Percentiles rank a stretch among this genome's conserved stretches.
Conservation (phyloP, 2,113 vertebrate species). For the Istiophorus platypterus region DNA sequence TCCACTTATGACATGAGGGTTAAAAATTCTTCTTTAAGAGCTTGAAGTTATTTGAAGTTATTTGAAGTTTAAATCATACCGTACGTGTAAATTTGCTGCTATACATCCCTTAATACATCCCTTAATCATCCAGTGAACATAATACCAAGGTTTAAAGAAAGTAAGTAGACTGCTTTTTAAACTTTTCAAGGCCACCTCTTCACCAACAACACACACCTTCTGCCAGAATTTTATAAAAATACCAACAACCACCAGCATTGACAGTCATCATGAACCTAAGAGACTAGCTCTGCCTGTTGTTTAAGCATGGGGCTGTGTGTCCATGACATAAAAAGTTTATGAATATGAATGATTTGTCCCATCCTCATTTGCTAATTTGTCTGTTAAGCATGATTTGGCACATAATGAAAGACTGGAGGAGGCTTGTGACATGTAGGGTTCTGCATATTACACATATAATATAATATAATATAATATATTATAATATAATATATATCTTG, state of each 20-base stretch:
- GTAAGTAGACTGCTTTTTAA: not conserved
- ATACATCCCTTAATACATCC: slow-evolving; percentile 8
- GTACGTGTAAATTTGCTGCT: not conserved
- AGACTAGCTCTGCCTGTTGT: not conserved
- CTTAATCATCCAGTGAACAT: slow-evolving; percentile 23
- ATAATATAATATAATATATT: too few species aligned
- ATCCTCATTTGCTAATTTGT: not conserved
- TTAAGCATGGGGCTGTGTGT: not conserved
- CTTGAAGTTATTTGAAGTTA: not conserved
- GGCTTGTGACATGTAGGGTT: not conserved
- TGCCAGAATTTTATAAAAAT: not conserved
- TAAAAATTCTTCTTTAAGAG: not conserved
- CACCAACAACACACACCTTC: not conserved
- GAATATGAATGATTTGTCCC: not conserved
- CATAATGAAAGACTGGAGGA: not conserved
- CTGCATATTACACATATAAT: too few species aligned
- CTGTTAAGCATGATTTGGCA: not conserved
- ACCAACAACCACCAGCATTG: slow-evolving; percentile 2
- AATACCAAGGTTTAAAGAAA: not conserved
- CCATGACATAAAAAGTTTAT: not conserved
- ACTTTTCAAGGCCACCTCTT: not conserved
- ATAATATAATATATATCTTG: too few species aligned
- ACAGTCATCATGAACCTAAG: not conserved
- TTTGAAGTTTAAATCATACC: not conserved
- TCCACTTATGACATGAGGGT: not conserved